phyloP scores from a whole-genome alignment of 2,888 invertebrate species.

The Thera britannica region DNA sequence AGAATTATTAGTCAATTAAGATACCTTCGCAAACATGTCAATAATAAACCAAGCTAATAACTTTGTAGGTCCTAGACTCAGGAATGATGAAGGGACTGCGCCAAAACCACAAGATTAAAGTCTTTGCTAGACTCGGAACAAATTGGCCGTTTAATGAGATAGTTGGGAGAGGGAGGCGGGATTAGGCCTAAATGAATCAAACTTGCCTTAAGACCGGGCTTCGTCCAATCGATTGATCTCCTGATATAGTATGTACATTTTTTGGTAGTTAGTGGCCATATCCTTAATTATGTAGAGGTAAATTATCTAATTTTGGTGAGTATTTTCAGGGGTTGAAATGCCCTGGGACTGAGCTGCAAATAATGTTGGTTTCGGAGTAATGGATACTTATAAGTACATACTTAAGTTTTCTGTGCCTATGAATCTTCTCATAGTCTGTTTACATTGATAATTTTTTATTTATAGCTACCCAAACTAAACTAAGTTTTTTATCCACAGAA shows the following conservation, averaged over 20 bases:
- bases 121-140: slow-evolving; percentile 69
- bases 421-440: too few relatives aligned
- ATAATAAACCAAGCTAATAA: slow-evolving; percentile 7
- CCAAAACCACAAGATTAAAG: slow-evolving; percentile 69
- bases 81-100: slow-evolving; percentile 34
- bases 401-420: too few relatives aligned
- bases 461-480: too few relatives aligned
- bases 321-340: slow-evolving; percentile 10
- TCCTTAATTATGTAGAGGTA: slow-evolving; percentile 40
- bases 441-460: too few relatives aligned
- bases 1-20: slow-evolving; percentile 1
- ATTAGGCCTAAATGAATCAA: slow-evolving; percentile 76
- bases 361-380: too few relatives aligned
- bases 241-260: slow-evolving; percentile 49
- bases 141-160: slow-evolving; percentile 79
- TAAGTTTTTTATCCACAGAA: too few relatives aligned
- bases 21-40: slow-evolving; percentile 16
- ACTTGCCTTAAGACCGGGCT: slow-evolving; percentile 55
- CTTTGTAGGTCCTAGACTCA: slow-evolving; percentile 12
- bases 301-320: slow-evolving; percentile 36
- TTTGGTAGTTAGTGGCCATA: slow-evolving; percentile 42
- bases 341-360: not conserved
- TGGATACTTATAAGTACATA: too few relatives aligned
- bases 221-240: slow-evolving; percentile 59
- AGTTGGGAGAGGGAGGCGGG: slow-evolving; percentile 65